Conservation (phyloP, 2,113 vertebrate species). For the Microcebus jonahi region DNA sequence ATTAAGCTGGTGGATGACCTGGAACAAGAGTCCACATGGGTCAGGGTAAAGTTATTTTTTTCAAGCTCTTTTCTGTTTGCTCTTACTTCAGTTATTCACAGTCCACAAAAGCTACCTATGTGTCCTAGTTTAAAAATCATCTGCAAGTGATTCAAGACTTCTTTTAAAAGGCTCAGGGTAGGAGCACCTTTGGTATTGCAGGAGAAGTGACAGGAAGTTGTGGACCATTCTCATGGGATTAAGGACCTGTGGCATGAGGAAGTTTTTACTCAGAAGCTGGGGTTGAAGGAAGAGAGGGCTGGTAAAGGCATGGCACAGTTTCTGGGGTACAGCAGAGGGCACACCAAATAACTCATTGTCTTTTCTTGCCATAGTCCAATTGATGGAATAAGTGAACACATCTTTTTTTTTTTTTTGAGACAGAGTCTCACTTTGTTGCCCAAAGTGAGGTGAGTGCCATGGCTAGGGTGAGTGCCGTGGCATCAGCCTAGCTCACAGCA, state of each 20-base stretch:
- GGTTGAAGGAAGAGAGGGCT: background rate
- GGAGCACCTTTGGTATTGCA: background rate
- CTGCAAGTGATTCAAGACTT: background rate
- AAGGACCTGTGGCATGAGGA: background rate
- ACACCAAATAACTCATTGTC: background rate
- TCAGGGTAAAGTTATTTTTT: background rate
- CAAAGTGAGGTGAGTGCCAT: too few species aligned
- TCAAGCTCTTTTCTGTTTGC: background rate
- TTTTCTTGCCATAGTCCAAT: background rate
- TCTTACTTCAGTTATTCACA: background rate
- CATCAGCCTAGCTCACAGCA: too few species aligned
- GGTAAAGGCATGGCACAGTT: background rate
- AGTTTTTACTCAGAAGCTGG: background rate
- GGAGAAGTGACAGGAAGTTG: background rate
- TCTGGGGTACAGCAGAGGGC: background rate
- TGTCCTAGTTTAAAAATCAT: background rate
- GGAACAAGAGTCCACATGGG: background rate
- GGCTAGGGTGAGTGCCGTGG: too few species aligned
- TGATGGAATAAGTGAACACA: background rate
- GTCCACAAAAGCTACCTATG: background rate
- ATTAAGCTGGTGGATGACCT: background rate
- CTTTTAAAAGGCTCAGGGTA: background rate
- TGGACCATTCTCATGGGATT: background rate
- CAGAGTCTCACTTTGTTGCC: too few species aligned
- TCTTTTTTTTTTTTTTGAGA: background rate